Evolutionary conservation across 2,797 vertebrate genomes (phyloP), one percentile per base, ranked within the genome.

Genomic region (Epinephelus awoara): DNA sequence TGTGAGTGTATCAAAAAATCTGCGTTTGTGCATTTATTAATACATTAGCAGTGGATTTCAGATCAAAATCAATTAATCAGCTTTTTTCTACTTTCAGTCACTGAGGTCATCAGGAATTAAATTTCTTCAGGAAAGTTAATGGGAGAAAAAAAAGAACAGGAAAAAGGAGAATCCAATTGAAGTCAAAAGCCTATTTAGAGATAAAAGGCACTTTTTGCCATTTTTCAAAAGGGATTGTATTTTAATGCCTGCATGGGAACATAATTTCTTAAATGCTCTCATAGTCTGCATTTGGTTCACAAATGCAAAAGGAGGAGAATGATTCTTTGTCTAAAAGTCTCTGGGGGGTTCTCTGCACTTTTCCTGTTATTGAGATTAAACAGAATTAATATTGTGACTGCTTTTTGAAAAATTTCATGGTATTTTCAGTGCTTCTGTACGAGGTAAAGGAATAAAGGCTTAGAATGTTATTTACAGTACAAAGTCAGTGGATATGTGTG

Each of bases 111-210:
- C 40, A 14, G 58, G 73, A 83, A 77, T 89, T 83, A 6, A 62
- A 83, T 83, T 55, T 70, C 46, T 72, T 19, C 44, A 49, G 38
- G 44, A 84, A 82, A 84, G 51, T 80, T 73, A 84, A 72, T 52
- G 25, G 38, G 18, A 47, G 17, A 63, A 57, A 50, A 47, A 55
- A 55, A 75, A 61, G 25, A 79, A 34, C 3, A 64, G 66, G 46
- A 62, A 72, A 76, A 71, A 52, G 52, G 67, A 50, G 27, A 85
- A 82, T 75, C 66, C 75, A 42, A 69, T 70, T 86, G 78, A 89
- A 85, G 73, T 88, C 65, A 82, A 66, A 84, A 86, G 80, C 81
- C 80, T 84, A 55, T 88, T 87, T 73, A 70, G 44, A 87, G 82
- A 89, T 90, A 79, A 91, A 87, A 80, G 64, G 54, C 49, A 74